phyloP scores from a whole-genome alignment of 2,888 invertebrate species.

The Melipona beecheii region DNA sequence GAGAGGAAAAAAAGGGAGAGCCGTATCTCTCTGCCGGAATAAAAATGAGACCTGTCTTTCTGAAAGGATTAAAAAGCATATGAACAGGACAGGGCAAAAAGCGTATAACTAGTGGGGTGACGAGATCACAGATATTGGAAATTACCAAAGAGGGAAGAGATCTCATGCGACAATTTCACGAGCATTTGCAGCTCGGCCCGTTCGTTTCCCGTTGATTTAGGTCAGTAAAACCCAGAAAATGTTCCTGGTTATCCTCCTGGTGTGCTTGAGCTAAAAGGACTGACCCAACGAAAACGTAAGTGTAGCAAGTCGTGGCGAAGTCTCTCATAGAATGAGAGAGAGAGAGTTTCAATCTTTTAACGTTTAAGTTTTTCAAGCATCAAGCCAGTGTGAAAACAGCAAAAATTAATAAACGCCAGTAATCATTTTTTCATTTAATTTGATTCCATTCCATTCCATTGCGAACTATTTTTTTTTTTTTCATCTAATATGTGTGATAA shows the following conservation, averaged over 20 bases:
- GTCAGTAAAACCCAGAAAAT: constrained; percentile 60
- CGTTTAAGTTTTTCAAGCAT: not conserved
- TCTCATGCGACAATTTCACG: constrained; percentile 50
- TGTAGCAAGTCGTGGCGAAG: constrained; percentile 17
- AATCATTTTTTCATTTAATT: not conserved
- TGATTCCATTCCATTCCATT: not conserved
- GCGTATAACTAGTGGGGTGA: not conserved
- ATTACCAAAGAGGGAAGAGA: constrained; percentile 29
- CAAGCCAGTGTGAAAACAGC: not conserved
- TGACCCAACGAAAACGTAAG: constrained; percentile 59
- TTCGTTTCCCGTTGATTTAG: constrained; percentile 58
- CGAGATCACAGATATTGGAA: constrained; percentile 35
- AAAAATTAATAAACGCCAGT: not conserved
- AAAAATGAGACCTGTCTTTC: not conserved
- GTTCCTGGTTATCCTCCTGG: constrained; percentile 42
- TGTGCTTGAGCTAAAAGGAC: constrained; percentile 50
- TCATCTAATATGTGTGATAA: too few relatives aligned
- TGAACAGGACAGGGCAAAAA: not conserved
- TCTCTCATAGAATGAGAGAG: not conserved
- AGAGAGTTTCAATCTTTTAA: constrained; percentile 18
- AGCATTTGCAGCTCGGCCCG: constrained; percentile 35
- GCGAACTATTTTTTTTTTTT: not conserved
- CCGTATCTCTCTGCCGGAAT: not conserved
- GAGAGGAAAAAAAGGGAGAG: not conserved
- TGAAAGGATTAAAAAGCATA: constrained; percentile 7